Percentiles rank a stretch among this genome's conserved stretches.
Evolutionary conservation across 2,888 invertebrate genomes (phyloP).

Genomic region (Tetanocera ferruginea): DNA sequence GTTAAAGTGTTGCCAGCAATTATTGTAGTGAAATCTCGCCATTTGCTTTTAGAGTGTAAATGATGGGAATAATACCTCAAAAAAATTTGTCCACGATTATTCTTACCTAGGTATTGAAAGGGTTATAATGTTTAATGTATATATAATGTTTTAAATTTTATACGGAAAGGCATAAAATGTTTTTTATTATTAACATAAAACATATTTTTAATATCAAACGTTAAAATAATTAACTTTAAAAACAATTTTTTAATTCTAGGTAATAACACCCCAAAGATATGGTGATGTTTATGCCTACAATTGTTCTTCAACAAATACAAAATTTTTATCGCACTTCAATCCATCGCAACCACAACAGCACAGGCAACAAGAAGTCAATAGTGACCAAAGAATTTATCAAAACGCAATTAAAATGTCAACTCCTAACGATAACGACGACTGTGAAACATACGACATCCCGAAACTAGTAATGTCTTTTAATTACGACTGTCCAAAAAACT

Average conservation of each 20-base stretch:
- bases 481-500: conserved; percentile 73
- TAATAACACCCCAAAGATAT: conserved; percentile 79
- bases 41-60: too few relatives aligned
- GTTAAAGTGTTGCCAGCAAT: too few relatives aligned
- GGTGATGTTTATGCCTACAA: conserved; percentile 82
- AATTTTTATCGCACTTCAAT: conserved; percentile 39
- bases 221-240: neutral
- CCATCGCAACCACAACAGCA: conserved; percentile 45
- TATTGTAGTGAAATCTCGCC: too few relatives aligned
- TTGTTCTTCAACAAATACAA: conserved; percentile 70
- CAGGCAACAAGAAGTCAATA: conserved; percentile 57
- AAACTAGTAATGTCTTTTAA: conserved; percentile 74
- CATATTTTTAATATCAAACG: too few relatives aligned
- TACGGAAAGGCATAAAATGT: too few relatives aligned
- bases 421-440: conserved; percentile 53
- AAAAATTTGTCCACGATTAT: too few relatives aligned
- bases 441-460: conserved; percentile 73
- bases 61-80: too few relatives aligned
- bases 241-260: conserved; percentile 69
- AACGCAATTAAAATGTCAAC: conserved; percentile 63
- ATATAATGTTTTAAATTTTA: too few relatives aligned
- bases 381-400: conserved; percentile 59
- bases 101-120: too few relatives aligned
- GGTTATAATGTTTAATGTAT: too few relatives aligned
- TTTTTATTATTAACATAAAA: too few relatives aligned